These are phyloP conservation scores for Trididemnum miniatum DNA, from an alignment of 23 tunicate species.

Conservation along the genomic window DNA sequence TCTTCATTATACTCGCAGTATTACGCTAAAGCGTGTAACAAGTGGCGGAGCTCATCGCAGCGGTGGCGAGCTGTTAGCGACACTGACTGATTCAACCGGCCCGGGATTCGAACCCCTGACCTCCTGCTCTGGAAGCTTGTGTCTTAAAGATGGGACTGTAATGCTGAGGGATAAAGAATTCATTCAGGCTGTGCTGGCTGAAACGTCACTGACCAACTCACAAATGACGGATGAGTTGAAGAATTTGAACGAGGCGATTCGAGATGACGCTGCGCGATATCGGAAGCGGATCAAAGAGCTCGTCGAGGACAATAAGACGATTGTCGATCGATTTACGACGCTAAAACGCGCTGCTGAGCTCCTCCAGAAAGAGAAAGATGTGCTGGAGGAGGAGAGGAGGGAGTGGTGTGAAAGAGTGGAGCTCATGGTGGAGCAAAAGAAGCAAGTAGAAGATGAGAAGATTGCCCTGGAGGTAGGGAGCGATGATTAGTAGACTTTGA, in stretches of 20 bases:
- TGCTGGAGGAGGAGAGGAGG: background rate
- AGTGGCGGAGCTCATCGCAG: no score
- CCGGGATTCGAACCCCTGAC: no score
- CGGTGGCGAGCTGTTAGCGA: no score
- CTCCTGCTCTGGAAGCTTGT: no score
- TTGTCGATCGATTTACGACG: background rate
- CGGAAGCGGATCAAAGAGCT: background rate
- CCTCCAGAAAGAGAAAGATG: background rate
- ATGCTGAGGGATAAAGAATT: no score
- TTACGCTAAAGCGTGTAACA: no score
- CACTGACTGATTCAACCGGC: no score
- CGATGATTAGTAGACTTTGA: no score
- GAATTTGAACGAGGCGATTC: constrained; percentile 2
- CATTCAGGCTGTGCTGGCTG: constrained; percentile 11
- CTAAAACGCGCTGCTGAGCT: background rate
- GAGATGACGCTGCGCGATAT: background rate
- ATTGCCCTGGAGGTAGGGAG: no score
- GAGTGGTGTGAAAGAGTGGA: background rate
- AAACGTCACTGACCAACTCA: background rate
- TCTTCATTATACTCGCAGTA: no score
- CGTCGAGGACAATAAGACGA: background rate
- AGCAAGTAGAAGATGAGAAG: background rate
- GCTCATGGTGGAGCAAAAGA: background rate
- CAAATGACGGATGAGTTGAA: constrained; percentile 15
- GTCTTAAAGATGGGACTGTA: no score